Percentiles rank a stretch among this genome's conserved stretches.
These are phyloP conservation scores for Plumapathes pennacea DNA, from an alignment of 92 coral and sea anemone species.

Conservation along the genomic window DNA sequence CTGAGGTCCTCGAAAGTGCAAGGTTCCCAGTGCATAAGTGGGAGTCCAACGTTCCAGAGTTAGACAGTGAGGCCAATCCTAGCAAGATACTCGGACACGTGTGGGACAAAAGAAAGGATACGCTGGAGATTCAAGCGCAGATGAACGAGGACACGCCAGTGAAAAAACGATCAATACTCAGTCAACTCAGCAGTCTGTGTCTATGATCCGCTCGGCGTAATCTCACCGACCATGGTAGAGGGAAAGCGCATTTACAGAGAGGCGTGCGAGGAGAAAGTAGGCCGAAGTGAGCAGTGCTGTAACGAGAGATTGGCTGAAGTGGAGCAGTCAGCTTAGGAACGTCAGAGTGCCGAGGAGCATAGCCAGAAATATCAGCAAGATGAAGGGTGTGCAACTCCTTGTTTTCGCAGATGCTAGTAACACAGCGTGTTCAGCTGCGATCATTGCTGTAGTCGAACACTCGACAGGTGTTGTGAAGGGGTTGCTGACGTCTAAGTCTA, in stretches of 20 bases:
- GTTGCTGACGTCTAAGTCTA: constrained; percentile 59
- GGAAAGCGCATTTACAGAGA: constrained; percentile 40
- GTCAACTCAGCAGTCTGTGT: constrained; percentile 18
- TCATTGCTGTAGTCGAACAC: constrained; percentile 43
- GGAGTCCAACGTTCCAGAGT: constrained; percentile 21
- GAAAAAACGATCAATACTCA: constrained; percentile 14
- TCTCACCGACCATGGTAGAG: constrained; percentile 26
- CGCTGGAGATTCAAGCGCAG: constrained; percentile 12
- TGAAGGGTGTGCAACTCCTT: constrained; percentile 44
- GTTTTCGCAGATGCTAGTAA: constrained; percentile 64
- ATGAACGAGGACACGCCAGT: not conserved
- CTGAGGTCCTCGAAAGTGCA: constrained; percentile 13
- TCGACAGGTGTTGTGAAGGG: constrained; percentile 46
- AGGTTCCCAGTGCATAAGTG: constrained; percentile 49
- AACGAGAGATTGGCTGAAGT: constrained; percentile 24
- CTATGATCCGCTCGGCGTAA: constrained; percentile 32
- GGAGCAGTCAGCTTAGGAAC: constrained; percentile 40
- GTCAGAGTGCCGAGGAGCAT: constrained; percentile 47
- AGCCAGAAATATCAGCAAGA: constrained; percentile 3
- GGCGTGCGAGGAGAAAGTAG: constrained; percentile 26
- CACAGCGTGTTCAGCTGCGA: constrained; percentile 41
- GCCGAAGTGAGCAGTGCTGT: constrained; percentile 16
- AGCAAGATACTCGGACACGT: constrained; percentile 39
- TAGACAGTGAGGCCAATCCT: constrained; percentile 34
- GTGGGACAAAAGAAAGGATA: constrained; percentile 43